Conservation (phyloP, 2,797 vertebrate species). For the Mormyrops attenuatus region DNA sequence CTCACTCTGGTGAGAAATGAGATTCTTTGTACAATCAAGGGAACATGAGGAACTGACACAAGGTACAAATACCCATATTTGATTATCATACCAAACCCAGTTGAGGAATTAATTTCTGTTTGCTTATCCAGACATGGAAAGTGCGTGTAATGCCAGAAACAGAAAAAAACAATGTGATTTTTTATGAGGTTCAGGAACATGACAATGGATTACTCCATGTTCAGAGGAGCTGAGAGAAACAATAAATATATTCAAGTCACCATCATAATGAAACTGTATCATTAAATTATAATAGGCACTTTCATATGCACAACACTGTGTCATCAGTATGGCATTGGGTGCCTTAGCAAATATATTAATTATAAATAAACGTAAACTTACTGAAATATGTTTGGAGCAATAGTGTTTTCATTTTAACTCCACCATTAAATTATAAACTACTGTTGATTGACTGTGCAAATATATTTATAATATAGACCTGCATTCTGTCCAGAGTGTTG, state of each 20-base stretch:
- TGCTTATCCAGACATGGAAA: slow-evolving; percentile 25
- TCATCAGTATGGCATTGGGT: background rate
- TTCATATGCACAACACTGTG: background rate
- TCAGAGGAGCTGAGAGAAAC: slow-evolving; percentile 28
- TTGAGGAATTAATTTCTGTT: slow-evolving; percentile 42
- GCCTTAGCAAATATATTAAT: background rate
- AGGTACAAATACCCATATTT: slow-evolving; percentile 49
- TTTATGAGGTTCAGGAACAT: slow-evolving; percentile 44
- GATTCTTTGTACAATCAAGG: slow-evolving; percentile 26
- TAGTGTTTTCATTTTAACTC: background rate
- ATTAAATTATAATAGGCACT: background rate
- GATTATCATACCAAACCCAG: slow-evolving; percentile 49
- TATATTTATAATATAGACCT: background rate
- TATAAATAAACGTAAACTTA: background rate
- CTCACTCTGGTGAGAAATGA: slow-evolving; percentile 6
- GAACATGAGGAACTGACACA: slow-evolving; percentile 34
- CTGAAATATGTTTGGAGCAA: background rate
- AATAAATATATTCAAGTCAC: background rate
- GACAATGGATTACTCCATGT: slow-evolving; percentile 36
- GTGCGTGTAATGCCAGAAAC: slow-evolving; percentile 35
- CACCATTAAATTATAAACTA: background rate
- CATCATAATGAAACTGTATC: background rate
- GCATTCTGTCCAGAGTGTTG: background rate
- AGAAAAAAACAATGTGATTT: slow-evolving; percentile 46
- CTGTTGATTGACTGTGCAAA: background rate